Evolutionary conservation across 1,140 invertebrate genomes (phyloP).

Genomic region (Drosophila nasuta): DNA sequence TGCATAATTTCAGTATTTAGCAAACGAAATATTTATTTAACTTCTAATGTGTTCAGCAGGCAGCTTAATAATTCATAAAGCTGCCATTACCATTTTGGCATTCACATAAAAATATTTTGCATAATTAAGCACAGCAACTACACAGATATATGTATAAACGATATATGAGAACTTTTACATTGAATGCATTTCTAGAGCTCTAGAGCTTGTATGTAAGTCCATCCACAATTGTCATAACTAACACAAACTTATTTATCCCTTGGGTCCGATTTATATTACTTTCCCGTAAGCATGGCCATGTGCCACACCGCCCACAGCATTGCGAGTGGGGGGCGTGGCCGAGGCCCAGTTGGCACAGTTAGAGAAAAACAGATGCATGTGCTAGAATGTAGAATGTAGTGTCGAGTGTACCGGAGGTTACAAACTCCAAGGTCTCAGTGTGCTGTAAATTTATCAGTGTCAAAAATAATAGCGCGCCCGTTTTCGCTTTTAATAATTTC

Average conservation of each 20-base stretch:
- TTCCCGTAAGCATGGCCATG: slow-evolving; percentile 62
- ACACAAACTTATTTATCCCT: slow-evolving; percentile 80
- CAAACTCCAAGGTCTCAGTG: slow-evolving; percentile 67
- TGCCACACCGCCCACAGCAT: slow-evolving; percentile 11
- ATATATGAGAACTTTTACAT: not conserved
- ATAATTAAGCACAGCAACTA: slow-evolving; percentile 34
- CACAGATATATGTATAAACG: slow-evolving; percentile 4
- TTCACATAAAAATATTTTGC: slow-evolving; percentile 28
- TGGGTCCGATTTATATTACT: slow-evolving; percentile 81
- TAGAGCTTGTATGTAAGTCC: not conserved
- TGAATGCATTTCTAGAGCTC: slow-evolving; percentile 47
- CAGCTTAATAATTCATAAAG: slow-evolving; percentile 4
- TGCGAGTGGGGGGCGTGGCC: not conserved
- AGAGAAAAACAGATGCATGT: slow-evolving; percentile 26
- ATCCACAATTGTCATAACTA: slow-evolving; percentile 73
- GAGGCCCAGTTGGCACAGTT: slow-evolving; percentile 19
- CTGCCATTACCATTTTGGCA: slow-evolving; percentile 31
- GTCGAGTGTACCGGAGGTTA: slow-evolving; percentile 47
- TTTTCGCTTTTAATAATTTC: slow-evolving; percentile 84
- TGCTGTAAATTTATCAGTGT: slow-evolving; percentile 80
- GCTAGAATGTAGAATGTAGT: not conserved
- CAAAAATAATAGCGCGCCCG: slow-evolving; percentile 80
- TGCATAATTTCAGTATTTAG: no score
- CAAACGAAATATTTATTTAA: not conserved
- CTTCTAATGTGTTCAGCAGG: slow-evolving; percentile 6